Base-by-base conservation (phyloP, 2,888 invertebrate genomes). In the Limenitis arthemis region DNA sequence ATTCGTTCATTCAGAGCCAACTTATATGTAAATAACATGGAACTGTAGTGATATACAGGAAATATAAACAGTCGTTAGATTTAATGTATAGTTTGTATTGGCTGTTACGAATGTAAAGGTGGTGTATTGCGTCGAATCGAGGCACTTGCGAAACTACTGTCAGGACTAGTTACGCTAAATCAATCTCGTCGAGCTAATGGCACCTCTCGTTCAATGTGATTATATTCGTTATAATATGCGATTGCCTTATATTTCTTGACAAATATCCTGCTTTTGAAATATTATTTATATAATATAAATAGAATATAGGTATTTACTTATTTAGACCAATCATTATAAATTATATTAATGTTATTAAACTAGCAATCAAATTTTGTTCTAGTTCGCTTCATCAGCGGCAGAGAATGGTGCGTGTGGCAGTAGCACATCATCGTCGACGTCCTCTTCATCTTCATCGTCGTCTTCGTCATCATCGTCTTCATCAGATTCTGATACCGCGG, bases 401-500 rank as follows among this genome's bases (percentile, higher is more conserved):
- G 82, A 80, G 61, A 80, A 73, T 60, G 75, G 66, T n/a, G 78
- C 77, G 49, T 77, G 82, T 60, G 78, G 75, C 56, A 82, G 80
- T 59, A 84, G 84, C 61, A 79, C 82, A 1, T 81, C 82, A 1
- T 86, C 85, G 4, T 82, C 84, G n/a, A 75, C 83, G 1, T 68
- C 70, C 5, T 80, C 80, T 5, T 79, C 83, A 6, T 83, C 86
- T 1, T 83, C 83, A 0, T 83, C 84, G 6, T 84, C 84, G 1
- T 83, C 82, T 1, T 86, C 86, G 4, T 85, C 85, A 4, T 85
- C 85, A 5, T 83, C 84, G 7, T 81, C 84, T 9, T 84, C 84
- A 8, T 85, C 84, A 33, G 84, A 83, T 51, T 84, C 85, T 5
- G 85, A 85, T 66, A 78, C 79, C 1, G 79, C 85, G 51, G 85